Percentiles rank a stretch among this genome's conserved stretches.
Conservation (phyloP, 2,113 vertebrate genomes). For the Psilopsiagon aymara region DNA sequence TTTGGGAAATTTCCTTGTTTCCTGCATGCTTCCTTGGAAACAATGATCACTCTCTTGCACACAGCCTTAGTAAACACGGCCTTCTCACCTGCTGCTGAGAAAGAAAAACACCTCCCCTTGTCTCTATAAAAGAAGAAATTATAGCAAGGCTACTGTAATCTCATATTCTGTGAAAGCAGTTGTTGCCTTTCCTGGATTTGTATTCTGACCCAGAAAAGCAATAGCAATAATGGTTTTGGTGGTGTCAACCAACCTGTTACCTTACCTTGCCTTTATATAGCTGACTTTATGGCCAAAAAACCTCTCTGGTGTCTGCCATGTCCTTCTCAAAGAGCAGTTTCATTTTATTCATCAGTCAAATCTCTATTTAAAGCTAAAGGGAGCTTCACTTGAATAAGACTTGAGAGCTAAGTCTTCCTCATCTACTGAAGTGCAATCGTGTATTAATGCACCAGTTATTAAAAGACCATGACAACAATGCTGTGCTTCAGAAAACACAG, state of each 20-base stretch:
- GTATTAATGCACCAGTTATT: background rate
- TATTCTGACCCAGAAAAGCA: background rate
- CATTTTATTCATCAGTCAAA: background rate
- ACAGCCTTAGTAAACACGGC: background rate
- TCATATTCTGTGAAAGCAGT: background rate
- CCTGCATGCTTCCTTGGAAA: background rate
- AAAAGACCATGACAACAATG: background rate
- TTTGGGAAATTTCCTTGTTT: background rate
- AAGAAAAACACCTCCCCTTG: background rate
- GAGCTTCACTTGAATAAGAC: background rate
- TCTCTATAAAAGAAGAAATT: background rate
- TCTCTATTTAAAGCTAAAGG: background rate
- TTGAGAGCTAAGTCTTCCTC: background rate
- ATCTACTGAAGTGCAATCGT: background rate
- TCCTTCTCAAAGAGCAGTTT: background rate
- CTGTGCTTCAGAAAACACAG: background rate
- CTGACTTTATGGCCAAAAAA: background rate
- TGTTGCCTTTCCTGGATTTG: background rate
- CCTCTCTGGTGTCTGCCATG: background rate
- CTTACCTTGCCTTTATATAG: background rate
- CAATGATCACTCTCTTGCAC: background rate
- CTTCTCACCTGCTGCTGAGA: background rate
- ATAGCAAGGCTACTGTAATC: background rate
- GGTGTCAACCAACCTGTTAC: background rate
- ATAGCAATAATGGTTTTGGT: background rate